These are phyloP conservation scores for Ephestia elutella DNA, from an alignment of 1,140 invertebrate species.

Conservation along the genomic window DNA sequence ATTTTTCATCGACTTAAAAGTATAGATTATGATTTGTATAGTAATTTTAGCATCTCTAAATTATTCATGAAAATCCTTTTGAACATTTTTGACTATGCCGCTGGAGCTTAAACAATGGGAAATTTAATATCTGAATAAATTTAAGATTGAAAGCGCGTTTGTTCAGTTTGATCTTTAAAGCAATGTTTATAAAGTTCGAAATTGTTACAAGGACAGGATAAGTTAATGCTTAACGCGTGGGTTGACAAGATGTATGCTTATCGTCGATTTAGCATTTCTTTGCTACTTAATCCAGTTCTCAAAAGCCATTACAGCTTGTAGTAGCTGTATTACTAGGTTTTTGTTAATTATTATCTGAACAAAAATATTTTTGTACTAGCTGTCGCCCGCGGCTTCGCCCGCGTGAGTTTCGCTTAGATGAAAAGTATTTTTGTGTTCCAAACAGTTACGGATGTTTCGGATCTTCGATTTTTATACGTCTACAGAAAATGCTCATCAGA, in stretches of 20 bases:
- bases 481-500: no score
- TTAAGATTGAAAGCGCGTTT: background rate
- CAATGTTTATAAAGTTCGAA: background rate
- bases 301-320: slow-evolving; percentile 62
- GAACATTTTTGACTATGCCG: background rate
- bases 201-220: background rate
- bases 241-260: slow-evolving; percentile 62
- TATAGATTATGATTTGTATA: background rate
- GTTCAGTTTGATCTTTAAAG: background rate
- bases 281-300: slow-evolving; percentile 69
- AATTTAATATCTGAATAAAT: slow-evolving; percentile 1
- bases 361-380: no score
- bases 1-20: background rate
- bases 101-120: slow-evolving; percentile 1
- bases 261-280: slow-evolving; percentile 63
- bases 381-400: no score
- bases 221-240: slow-evolving; percentile 32
- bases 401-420: no score
- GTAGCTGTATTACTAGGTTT: slow-evolving; percentile 52
- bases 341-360: slow-evolving; percentile 22
- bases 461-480: no score
- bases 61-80: background rate
- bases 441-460: no score
- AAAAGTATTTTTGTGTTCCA: no score
- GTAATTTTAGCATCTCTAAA: background rate